Evolutionary conservation across 2,113 vertebrate species (phyloP).

Genomic region (Triplophysa rosa): DNA sequence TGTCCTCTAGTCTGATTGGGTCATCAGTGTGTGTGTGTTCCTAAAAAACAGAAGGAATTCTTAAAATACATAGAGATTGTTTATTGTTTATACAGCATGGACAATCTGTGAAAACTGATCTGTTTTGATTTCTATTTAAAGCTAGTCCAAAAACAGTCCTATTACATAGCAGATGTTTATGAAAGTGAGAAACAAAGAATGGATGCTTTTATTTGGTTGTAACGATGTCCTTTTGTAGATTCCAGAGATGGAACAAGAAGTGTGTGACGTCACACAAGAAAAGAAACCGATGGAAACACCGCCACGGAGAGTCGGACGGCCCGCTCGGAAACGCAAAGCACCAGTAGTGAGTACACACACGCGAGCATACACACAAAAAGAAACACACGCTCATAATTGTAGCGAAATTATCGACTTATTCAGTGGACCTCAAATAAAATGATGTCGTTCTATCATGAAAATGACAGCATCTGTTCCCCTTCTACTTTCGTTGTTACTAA

Average conservation of each 20-base stretch:
- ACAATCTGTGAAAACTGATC: neutral
- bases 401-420: too few relatives aligned
- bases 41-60: too few relatives aligned
- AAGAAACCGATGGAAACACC: conserved; percentile 74
- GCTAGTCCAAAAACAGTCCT: neutral
- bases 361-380: neutral
- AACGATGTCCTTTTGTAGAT: conserved; percentile 63
- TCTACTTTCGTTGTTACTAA: too few relatives aligned
- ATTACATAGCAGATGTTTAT: neutral
- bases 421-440: too few relatives aligned
- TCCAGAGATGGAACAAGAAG: conserved; percentile 77
- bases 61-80: too few relatives aligned
- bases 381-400: neutral
- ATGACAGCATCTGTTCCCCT: too few relatives aligned
- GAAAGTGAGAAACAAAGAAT: neutral
- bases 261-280: conserved; percentile 68
- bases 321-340: conserved; percentile 82
- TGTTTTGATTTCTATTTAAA: too few relatives aligned
- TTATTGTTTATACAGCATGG: too few relatives aligned
- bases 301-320: conserved; percentile 80
- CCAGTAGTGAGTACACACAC: conserved; percentile 72
- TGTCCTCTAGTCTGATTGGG: conserved; percentile 27
- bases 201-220: conserved; percentile 13
- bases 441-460: too few relatives aligned
- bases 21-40: conserved; percentile 2